A percentile compares a stretch with the other conserved stretches of the same genome.
These are phyloP conservation scores for Bos taurus DNA, from an alignment of 2,113 vertebrate species.

Conservation along the genomic window DNA sequence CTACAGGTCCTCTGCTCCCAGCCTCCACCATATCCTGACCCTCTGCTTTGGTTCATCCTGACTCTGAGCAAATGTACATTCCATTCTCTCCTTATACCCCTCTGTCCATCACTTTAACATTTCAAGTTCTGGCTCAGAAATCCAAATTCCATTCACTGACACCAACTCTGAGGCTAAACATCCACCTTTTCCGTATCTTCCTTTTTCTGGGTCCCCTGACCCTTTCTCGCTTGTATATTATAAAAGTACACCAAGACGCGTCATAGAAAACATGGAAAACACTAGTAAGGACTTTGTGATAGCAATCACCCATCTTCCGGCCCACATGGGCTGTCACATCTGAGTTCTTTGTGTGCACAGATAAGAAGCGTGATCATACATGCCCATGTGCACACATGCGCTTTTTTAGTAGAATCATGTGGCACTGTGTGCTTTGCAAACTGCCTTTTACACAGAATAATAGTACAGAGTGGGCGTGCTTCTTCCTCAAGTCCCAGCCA, in stretches of 20 bases:
- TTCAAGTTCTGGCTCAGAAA: not conserved
- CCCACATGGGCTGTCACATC: not conserved
- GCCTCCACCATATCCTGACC: rapidly evolving
- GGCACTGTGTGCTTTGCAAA: not conserved
- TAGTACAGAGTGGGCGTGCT: rapidly evolving
- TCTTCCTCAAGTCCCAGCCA: not conserved
- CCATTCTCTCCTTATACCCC: not conserved
- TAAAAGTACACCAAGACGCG: not conserved
- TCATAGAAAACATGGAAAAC: not conserved
- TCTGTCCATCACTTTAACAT: not conserved
- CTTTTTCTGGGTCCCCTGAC: not conserved
- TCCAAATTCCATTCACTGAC: not conserved
- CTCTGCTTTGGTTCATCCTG: not conserved
- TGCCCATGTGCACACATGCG: rapidly evolving
- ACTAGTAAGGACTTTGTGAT: not conserved
- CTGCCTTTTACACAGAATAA: not conserved
- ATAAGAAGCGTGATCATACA: not conserved
- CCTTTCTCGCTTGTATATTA: not conserved
- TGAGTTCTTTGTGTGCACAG: not conserved
- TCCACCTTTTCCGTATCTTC: not conserved
- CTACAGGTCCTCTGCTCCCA: not conserved
- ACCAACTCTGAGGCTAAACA: not conserved
- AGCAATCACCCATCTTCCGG: rapidly evolving
- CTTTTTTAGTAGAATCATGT: not conserved
- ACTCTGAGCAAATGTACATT: not conserved